Conservation (phyloP, 2,797 vertebrate genomes). For the Gorsachius magnificus region DNA sequence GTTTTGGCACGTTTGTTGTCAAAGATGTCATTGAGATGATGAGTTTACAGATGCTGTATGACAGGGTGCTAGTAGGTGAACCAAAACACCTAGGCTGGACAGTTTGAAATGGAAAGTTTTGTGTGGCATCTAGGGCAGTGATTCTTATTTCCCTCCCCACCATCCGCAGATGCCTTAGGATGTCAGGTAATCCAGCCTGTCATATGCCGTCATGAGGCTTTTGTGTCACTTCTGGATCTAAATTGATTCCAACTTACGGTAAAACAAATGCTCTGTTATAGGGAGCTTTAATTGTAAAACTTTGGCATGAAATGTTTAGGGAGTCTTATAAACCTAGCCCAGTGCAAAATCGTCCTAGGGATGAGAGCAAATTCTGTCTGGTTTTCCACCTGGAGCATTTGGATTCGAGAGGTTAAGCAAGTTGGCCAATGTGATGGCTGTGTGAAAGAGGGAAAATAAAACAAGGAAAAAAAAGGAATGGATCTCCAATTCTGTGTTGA, state of each 20-base stretch:
- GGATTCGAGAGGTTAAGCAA: not conserved
- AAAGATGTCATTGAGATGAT: not conserved
- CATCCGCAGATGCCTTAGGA: not conserved
- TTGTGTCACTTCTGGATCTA: not conserved
- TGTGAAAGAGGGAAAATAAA: not conserved
- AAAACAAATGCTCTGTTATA: not conserved
- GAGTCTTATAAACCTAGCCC: not conserved
- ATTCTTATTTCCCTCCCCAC: not conserved
- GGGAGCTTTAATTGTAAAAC: not conserved
- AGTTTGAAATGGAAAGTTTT: not conserved
- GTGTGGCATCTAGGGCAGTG: not conserved
- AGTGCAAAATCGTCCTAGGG: not conserved
- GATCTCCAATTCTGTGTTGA: not conserved
- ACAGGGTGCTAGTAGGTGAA: not conserved
- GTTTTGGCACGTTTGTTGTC: not conserved
- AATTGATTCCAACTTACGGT: not conserved
- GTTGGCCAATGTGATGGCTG: not conserved
- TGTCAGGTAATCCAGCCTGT: not conserved
- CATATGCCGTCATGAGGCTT: not conserved
- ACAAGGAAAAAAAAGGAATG: not conserved
- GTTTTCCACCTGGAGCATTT: not conserved
- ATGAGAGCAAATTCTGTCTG: not conserved
- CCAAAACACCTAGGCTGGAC: not conserved
- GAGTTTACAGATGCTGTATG: not conserved
- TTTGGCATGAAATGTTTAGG: not conserved